A percentile compares a stretch with the other conserved stretches of the same genome.
phyloP scores from a whole-genome alignment of 2,113 vertebrate genomes.

The Xenus cinereus region DNA sequence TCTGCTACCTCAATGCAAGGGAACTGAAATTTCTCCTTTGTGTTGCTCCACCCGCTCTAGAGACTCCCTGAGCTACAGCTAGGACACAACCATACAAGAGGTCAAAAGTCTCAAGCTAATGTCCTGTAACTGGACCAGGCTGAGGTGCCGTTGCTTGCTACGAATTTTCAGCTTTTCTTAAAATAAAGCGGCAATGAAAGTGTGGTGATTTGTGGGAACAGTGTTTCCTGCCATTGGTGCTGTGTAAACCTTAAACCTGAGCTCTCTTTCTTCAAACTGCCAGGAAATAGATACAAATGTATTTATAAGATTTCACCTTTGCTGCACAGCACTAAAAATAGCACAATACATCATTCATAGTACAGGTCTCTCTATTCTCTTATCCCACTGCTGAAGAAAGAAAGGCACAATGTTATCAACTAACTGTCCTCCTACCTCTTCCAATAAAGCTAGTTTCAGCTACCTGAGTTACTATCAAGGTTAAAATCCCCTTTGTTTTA shows the following conservation, averaged over 20 bases:
- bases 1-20: not conserved
- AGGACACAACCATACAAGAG: not conserved
- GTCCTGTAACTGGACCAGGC: not conserved
- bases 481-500: conserved; percentile 27
- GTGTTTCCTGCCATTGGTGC: not conserved
- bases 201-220: not conserved
- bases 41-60: not conserved
- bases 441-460: not conserved
- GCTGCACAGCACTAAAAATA: conserved; percentile 8
- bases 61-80: not conserved
- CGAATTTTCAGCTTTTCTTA: not conserved
- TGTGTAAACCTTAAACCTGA: conserved; percentile 33
- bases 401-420: not conserved
- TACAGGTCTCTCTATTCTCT: not conserved
- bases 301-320: not conserved
- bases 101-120: not conserved
- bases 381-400: not conserved
- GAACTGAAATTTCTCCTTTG: not conserved
- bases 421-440: not conserved
- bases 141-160: not conserved
- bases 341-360: not conserved
- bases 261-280: not conserved
- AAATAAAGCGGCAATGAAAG: not conserved
- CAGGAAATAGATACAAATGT: conserved; percentile 27
- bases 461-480: not conserved